These are phyloP conservation scores for Micronycteris hirsuta DNA, from an alignment of 2,113 vertebrate genomes.

Conservation along the genomic window DNA sequence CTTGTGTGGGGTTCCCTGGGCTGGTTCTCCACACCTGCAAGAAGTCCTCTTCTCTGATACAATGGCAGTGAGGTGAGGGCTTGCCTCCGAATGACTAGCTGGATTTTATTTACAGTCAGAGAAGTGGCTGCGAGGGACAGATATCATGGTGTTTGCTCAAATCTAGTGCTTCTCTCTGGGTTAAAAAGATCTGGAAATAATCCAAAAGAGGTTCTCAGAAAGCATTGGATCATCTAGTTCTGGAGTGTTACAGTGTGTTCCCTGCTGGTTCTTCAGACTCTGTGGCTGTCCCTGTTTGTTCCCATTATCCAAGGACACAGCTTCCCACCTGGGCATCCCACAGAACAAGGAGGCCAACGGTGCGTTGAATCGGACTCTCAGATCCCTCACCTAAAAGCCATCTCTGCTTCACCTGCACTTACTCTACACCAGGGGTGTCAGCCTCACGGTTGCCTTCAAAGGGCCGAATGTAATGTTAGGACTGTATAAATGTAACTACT, in stretches of 20 bases:
- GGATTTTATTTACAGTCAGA: background rate
- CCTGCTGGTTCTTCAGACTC: background rate
- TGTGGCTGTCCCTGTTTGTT: background rate
- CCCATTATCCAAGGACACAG: conserved; percentile 41
- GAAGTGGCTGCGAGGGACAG: background rate
- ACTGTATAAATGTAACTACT: too few species aligned
- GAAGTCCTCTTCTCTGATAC: background rate
- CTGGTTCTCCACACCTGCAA: background rate
- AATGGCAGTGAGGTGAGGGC: background rate
- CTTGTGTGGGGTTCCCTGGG: background rate
- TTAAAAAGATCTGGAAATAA: background rate
- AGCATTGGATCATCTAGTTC: background rate
- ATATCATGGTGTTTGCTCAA: background rate
- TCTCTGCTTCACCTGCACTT: background rate
- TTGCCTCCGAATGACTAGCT: background rate
- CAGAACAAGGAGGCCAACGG: background rate
- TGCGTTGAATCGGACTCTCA: background rate
- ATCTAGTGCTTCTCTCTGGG: background rate
- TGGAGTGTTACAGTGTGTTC: conserved; percentile 9
- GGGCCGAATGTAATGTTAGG: too few species aligned
- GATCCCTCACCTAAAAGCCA: background rate
- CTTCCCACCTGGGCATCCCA: background rate
- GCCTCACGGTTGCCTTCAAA: too few species aligned
- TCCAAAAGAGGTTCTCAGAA: background rate
- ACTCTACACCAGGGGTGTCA: background rate